Base-by-base conservation (phyloP, 2,888 invertebrate genomes). In the Drosophila antonietae region DNA sequence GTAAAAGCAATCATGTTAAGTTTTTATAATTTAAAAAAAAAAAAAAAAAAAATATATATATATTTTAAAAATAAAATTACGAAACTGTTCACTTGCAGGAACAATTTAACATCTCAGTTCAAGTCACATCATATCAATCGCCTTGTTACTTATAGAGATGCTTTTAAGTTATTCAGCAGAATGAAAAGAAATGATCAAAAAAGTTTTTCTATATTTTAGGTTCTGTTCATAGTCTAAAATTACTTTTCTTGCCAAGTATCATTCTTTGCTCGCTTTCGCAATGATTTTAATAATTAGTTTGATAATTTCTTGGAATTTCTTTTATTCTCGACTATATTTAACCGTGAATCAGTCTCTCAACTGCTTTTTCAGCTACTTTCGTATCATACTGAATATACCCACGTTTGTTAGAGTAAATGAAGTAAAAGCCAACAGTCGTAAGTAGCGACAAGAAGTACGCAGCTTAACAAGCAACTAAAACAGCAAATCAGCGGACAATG, bases 401-500 rank as follows among this genome's bases (percentile, higher is more conserved):
- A 6, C 33, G 1, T 10, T 15, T n/a, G 35, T 20, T 41, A 75
- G 71, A 20, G 72, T 51, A 61, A 41, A 7, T 28, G 28, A 73
- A 75, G 75, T 72, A 70, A 80, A 80, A 83, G 83, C 83, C 84
- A 83, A 75, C 77, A 86, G 76, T 65, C 59, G 68, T 83, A 83
- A 83, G 83, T 81, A 86, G 85, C 58, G 74, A 72, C 88, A 78
- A 87, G 80, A 74, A 82, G 80, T 77, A 78, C 67, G 75, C 70
- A 80, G 85, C 88, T 84, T 85, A 84, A 72, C 79, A 82, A 80
- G 85, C 82, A 80, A 78, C 81, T 80, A 77, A 81, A 81, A 78
- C 73, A 78, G 66, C 81, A 84, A 84, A 84, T 84, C 85, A 85
- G 77, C 65, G 84, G 76, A 69, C 79, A 87, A 82, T 87, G 87